A percentile compares a stretch with the other conserved stretches of the same genome.
Conservation (phyloP, 2,888 invertebrate genomes). For the Drosophila merina region DNA sequence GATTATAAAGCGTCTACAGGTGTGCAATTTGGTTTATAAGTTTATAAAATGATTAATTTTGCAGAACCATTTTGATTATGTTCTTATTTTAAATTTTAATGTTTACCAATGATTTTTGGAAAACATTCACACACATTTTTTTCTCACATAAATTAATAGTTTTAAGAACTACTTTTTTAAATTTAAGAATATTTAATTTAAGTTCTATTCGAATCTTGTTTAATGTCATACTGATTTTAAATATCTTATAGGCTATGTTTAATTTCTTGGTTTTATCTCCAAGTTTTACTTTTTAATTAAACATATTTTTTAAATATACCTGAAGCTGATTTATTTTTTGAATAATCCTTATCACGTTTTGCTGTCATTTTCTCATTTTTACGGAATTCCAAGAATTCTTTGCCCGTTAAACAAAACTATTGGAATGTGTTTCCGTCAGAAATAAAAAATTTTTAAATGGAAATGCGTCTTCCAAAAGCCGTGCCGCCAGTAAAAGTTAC, state of each 20-base stretch:
- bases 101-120: background rate
- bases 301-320: slow-evolving; percentile 64
- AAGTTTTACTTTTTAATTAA: no score
- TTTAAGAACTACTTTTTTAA: background rate
- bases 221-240: no score
- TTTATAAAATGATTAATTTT: background rate
- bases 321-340: slow-evolving; percentile 82
- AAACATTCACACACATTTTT: background rate
- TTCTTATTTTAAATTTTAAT: background rate
- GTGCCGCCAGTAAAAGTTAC: slow-evolving; percentile 40
- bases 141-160: background rate
- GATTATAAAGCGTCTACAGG: background rate
- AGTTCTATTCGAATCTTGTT: background rate
- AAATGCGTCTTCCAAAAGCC: background rate
- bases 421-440: background rate
- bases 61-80: background rate
- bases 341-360: slow-evolving; percentile 83
- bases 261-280: no score
- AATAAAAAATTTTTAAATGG: background rate
- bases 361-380: slow-evolving; percentile 83
- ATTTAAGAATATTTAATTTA: background rate
- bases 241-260: no score
- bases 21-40: background rate
- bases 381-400: slow-evolving; percentile 71
- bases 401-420: slow-evolving; percentile 12